A percentile compares a stretch with the other conserved stretches of the same genome.
These are phyloP conservation scores for Thamnophis elegans DNA, from an alignment of 2,797 vertebrate genomes.

Conservation along the genomic window DNA sequence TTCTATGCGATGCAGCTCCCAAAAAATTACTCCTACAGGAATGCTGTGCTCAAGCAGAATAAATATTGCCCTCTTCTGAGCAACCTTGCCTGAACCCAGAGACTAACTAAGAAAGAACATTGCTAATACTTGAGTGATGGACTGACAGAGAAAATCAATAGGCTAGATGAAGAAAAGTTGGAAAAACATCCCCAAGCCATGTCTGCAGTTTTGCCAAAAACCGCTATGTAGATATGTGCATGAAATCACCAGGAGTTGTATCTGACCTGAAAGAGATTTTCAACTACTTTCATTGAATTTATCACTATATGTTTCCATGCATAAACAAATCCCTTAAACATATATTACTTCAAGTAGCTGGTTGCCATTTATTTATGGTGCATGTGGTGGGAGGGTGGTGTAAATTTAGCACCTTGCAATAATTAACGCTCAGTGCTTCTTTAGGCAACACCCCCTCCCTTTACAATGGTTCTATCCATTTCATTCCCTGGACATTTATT, in stretches of 20 bases:
- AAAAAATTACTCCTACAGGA: neutral
- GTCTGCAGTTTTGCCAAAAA: neutral
- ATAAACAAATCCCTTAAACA: neutral
- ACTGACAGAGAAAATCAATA: neutral
- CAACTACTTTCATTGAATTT: neutral
- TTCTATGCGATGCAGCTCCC: neutral
- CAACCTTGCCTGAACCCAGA: neutral
- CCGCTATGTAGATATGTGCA: neutral
- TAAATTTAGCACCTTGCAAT: neutral
- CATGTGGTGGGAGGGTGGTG: neutral
- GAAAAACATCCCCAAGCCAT: neutral
- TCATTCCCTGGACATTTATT: neutral
- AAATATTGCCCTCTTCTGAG: neutral
- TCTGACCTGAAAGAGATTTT: neutral
- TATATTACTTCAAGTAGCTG: neutral
- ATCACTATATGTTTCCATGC: neutral
- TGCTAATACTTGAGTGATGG: neutral
- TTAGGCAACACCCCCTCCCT: neutral
- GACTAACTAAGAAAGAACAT: neutral
- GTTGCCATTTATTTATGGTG: neutral
- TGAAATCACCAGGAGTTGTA: neutral
- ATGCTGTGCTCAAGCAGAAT: neutral
- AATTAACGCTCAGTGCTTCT: neutral
- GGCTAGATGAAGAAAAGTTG: neutral
- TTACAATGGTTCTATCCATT: neutral